These are phyloP conservation scores for Coilia nasus DNA, from an alignment of 2,797 vertebrate species.

Conservation along the genomic window DNA sequence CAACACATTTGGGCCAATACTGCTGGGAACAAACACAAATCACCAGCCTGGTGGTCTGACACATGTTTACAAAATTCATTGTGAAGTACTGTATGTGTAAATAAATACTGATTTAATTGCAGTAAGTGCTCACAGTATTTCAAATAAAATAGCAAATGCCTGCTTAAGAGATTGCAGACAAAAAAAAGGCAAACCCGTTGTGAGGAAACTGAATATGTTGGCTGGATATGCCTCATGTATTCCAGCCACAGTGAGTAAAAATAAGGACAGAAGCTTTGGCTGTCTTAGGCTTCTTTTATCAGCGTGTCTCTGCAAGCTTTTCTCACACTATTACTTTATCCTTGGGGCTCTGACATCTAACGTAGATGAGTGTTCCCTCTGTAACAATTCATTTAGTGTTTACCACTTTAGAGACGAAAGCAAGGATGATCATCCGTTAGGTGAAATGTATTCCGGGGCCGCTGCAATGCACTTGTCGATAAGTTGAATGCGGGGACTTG, in stretches of 20 bases:
- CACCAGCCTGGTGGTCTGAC: neutral
- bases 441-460: neutral
- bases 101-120: neutral
- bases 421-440: slow-evolving; percentile 25
- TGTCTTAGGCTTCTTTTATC: slow-evolving; percentile 3
- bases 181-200: neutral
- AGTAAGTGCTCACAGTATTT: neutral
- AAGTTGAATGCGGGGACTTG: neutral
- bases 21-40: neutral
- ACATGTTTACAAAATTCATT: neutral
- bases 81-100: neutral
- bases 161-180: neutral
- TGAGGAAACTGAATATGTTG: neutral
- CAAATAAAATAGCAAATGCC: neutral
- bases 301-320: neutral
- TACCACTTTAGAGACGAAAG: slow-evolving; percentile 1
- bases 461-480: slow-evolving; percentile 19
- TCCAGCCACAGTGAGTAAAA: neutral
- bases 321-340: slow-evolving; percentile 31
- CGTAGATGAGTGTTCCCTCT: slow-evolving; percentile 31
- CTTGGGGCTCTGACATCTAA: slow-evolving; percentile 34
- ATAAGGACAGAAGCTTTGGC: slow-evolving; percentile 3
- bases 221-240: neutral
- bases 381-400: slow-evolving; percentile 28
- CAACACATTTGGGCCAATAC: neutral